A percentile compares a stretch with the other conserved stretches of the same genome.
Conservation (phyloP, 2,113 vertebrate species). For the Clupea harengus region DNA sequence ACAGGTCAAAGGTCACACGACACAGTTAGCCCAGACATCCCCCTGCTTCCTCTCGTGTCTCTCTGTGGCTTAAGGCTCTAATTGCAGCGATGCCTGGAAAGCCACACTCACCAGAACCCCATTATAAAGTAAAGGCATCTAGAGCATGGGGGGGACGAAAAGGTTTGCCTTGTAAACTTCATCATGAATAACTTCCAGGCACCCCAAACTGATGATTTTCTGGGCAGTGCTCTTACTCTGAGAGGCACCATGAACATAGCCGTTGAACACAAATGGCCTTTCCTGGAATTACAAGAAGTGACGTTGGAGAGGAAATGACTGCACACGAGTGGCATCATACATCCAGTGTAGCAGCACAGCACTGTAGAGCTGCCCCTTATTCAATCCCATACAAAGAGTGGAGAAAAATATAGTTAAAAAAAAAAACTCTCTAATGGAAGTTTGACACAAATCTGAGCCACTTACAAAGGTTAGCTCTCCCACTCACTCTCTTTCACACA, state of each 20-base stretch:
- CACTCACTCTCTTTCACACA: neutral
- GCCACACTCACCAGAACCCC: neutral
- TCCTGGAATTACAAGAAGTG: neutral
- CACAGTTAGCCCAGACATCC: constrained; percentile 49
- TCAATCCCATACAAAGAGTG: neutral
- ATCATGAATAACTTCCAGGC: neutral
- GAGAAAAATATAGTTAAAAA: neutral
- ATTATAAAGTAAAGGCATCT: neutral
- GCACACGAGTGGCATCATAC: neutral
- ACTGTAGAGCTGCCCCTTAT: neutral
- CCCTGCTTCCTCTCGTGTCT: constrained; percentile 48
- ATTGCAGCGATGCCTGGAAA: neutral
- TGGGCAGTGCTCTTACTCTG: neutral
- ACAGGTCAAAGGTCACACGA: constrained; percentile 53
- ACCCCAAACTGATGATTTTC: neutral
- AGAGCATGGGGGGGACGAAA: neutral
- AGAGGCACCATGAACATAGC: neutral
- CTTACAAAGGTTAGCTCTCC: neutral
- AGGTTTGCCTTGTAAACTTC: neutral
- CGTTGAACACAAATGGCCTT: neutral
- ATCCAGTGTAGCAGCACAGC: neutral
- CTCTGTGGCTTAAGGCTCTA: neutral
- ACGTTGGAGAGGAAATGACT: neutral
- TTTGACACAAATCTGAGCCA: constrained; percentile 1
- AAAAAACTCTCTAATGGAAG: neutral